Conservation (phyloP, 2,888 invertebrate genomes). For the Camponotus fellah region DNA sequence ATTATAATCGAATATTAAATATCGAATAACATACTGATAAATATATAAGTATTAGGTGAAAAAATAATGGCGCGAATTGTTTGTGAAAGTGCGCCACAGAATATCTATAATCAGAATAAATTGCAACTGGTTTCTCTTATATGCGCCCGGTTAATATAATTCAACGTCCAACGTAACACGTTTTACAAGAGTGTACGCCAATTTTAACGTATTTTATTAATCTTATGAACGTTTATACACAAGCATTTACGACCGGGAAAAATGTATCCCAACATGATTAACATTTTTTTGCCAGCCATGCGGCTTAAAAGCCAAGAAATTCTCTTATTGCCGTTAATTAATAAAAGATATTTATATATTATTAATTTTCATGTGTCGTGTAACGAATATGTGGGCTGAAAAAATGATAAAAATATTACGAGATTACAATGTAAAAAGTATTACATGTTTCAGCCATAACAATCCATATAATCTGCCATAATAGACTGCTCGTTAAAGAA, state of each 20-base stretch:
- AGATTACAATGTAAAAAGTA: constrained; percentile 62
- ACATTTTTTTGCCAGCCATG: neutral
- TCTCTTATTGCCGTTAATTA: neutral
- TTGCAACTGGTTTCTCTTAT: constrained; percentile 35
- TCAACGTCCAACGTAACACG: constrained; percentile 25
- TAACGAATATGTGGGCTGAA: neutral
- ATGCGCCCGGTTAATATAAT: neutral
- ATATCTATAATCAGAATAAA: constrained; percentile 47
- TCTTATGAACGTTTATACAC: neutral
- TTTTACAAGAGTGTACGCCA: constrained; percentile 15
- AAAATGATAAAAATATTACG: constrained; percentile 43
- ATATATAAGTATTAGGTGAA: too few species aligned
- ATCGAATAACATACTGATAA: neutral
- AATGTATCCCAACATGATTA: constrained; percentile 1
- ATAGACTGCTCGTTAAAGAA: constrained; percentile 75
- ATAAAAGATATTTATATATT: constrained; percentile 15
- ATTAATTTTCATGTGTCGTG: neutral
- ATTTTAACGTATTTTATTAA: constrained; percentile 29
- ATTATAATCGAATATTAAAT: constrained; percentile 50
- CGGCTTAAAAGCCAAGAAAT: neutral
- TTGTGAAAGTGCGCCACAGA: constrained; percentile 8
- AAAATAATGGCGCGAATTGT: constrained; percentile 17
- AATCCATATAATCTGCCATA: constrained; percentile 38
- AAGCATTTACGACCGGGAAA: neutral
- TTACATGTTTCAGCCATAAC: constrained; percentile 70